phyloP scores from a whole-genome alignment of 30 jellyfish, hydroid and myxozoan genomes.

The Pelagia noctiluca region DNA sequence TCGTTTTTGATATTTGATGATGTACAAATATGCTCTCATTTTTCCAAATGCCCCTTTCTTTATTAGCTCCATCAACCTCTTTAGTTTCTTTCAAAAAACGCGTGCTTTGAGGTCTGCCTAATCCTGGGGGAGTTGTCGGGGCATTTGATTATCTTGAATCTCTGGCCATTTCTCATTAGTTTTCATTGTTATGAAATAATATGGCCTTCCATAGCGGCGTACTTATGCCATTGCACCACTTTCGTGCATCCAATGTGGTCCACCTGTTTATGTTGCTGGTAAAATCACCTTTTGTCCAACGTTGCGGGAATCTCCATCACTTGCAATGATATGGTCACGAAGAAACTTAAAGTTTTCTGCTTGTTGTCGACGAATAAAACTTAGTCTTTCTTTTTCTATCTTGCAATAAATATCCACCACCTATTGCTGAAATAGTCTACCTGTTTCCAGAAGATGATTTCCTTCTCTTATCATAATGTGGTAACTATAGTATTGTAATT shows the following conservation, averaged over 20 bases:
- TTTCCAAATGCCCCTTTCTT: background rate
- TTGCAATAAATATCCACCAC: background rate
- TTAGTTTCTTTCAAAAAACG: background rate
- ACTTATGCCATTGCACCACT: background rate
- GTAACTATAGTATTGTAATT: background rate
- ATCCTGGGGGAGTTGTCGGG: background rate
- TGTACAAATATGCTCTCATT: background rate
- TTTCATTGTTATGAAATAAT: background rate
- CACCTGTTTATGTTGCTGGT: conserved; percentile 26
- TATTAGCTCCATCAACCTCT: background rate
- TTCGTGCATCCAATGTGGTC: conserved; percentile 4
- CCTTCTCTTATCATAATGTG: background rate
- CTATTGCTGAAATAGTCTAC: background rate
- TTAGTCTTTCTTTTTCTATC: background rate
- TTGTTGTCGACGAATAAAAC: background rate
- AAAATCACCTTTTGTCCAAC: conserved; percentile 5
- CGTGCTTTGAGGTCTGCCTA: background rate
- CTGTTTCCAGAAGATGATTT: background rate
- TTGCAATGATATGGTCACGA: background rate
- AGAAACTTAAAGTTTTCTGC: background rate
- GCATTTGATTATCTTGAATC: background rate
- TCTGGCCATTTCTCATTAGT: background rate
- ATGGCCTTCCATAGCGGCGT: background rate
- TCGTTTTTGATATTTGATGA: background rate
- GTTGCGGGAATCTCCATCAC: conserved; percentile 9